Evolutionary conservation across 2,113 vertebrate species (phyloP).

Genomic region (Tringa solitaria): DNA sequence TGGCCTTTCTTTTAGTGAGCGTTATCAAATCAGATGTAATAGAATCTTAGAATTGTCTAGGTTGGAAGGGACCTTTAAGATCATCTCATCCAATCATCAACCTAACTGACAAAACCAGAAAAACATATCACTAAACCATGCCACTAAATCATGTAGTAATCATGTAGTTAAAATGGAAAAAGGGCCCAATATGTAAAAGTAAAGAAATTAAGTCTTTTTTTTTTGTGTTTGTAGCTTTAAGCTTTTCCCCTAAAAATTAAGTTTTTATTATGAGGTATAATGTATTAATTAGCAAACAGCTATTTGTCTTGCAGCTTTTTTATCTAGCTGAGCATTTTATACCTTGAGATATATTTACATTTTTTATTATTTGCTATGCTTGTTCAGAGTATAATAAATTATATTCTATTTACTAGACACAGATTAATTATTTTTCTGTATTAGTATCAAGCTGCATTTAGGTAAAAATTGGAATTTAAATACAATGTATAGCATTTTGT

Average conservation of each 20-base stretch:
- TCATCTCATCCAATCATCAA: too few species aligned
- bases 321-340: background rate
- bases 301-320: background rate
- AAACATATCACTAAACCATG: too few species aligned
- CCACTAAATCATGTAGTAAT: too few species aligned
- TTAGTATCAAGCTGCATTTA: background rate
- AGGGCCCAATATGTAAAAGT: background rate
- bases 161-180: background rate
- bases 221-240: background rate
- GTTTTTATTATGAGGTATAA: background rate
- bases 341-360: background rate
- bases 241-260: background rate
- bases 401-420: background rate
- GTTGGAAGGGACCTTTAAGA: too few species aligned
- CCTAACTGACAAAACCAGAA: too few species aligned
- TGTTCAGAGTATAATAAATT: background rate
- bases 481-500: background rate
- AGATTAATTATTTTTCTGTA: background rate
- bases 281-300: background rate
- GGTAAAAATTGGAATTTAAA: background rate
- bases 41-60: too few species aligned
- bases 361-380: background rate
- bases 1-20: background rate
- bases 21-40: background rate
- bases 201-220: background rate